These are phyloP conservation scores for Neopelma chrysocephalum DNA, from an alignment of 2,797 vertebrate genomes.

Conservation along the genomic window DNA sequence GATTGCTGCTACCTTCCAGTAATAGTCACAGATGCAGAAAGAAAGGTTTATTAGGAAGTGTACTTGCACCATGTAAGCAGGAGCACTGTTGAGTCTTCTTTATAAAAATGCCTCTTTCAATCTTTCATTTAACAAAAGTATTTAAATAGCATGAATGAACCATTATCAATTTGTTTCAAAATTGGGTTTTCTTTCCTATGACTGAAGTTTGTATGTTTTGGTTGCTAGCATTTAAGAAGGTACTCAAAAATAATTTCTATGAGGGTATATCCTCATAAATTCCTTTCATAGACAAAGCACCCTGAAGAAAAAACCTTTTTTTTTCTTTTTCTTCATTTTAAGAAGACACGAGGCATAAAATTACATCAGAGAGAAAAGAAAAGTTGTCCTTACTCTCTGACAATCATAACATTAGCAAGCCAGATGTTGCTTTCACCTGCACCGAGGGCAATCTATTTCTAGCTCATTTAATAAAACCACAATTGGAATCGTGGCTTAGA, in stretches of 20 bases:
- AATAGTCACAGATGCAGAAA: neutral
- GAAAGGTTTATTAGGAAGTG: neutral
- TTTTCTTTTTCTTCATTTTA: neutral
- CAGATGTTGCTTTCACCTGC: slow-evolving; percentile 34
- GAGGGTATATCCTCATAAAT: neutral
- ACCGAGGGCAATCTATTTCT: neutral
- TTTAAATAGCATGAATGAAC: neutral
- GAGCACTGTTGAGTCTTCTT: neutral
- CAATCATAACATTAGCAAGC: neutral
- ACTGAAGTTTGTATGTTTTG: neutral
- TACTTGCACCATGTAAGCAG: neutral
- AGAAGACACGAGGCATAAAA: neutral
- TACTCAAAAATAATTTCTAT: neutral
- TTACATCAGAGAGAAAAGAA: neutral
- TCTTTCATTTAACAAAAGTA: neutral
- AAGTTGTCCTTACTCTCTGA: neutral
- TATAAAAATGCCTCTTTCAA: neutral
- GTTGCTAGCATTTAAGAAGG: neutral
- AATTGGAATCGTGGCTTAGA: neutral
- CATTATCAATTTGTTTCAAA: neutral
- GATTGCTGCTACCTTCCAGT: neutral
- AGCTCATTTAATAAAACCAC: slow-evolving; percentile 20
- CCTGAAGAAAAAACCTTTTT: neutral
- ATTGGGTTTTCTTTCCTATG: neutral
- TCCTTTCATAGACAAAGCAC: neutral